Evolutionary conservation across 2,113 vertebrate species (phyloP), one percentile per base, ranked within the genome.

Genomic region (Austrofundulus limnaeus): DNA sequence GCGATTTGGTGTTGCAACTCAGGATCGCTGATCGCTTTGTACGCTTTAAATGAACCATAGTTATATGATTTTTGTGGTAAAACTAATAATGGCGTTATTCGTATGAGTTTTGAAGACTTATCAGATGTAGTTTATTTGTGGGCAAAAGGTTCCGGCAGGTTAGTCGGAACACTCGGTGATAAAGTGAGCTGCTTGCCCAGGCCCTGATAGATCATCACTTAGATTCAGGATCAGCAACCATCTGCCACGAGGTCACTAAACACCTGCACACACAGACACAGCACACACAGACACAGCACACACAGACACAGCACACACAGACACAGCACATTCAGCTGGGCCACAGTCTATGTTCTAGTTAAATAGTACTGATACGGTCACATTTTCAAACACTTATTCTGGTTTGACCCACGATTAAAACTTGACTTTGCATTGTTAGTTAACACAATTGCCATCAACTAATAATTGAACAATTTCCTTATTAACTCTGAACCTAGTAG

Each of bases 221-320:
- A 81, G 68, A 61, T 42, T 31, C 17, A 50, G 69, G 82, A 83
- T 82, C 48, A 82, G 24, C 66, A 69, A 46, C 77, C 75, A 79
- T 81, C 57, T 87, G 82, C 38, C 70, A 59, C 52, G 34, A 41
- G 69, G 39, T 49, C 21, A 41, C 41, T 42, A 12, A 63, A 73
- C 45, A 3, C 50, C 57, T 50, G 17, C 14, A 58, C 41, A 47
- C 20, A 39, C 5, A 47, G 20, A n/a, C n/a, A n/a, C n/a, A n/a
- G n/a, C n/a, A n/a, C n/a, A n/a, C n/a, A n/a, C n/a, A n/a, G n/a
- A n/a, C n/a, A n/a, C n/a, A n/a, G n/a, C n/a, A n/a, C n/a, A n/a
- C n/a, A n/a, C n/a, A n/a, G n/a, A n/a, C n/a, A n/a, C n/a, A n/a
- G n/a, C n/a, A n/a, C n/a, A n/a, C n/a, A n/a, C n/a, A n/a, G n/a